phyloP scores from a whole-genome alignment of 2,888 invertebrate genomes.

The Dicranocentrus wangi region DNA sequence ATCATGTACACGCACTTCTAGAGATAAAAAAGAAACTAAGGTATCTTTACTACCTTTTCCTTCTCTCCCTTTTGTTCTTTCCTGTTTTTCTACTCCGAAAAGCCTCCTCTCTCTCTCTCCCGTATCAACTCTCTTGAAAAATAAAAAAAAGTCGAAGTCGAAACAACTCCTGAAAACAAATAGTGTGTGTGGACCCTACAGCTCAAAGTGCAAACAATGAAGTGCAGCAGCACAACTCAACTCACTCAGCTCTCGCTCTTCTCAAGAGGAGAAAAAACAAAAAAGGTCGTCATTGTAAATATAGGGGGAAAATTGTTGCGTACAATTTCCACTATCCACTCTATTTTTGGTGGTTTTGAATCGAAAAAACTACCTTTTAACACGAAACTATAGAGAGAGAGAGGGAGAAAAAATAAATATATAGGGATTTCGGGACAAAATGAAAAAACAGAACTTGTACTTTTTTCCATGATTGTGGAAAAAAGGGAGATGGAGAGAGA shows the following conservation, averaged over 20 bases:
- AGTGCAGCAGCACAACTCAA: neutral
- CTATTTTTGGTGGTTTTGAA: neutral
- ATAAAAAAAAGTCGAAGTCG: no score
- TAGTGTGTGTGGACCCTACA: no score
- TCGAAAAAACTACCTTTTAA: neutral
- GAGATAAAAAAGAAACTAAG: constrained; percentile 24
- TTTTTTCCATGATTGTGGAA: neutral
- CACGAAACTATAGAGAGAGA: neutral
- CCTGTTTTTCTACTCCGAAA: neutral
- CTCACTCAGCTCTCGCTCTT: no score
- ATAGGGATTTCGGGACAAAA: neutral
- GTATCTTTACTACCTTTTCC: constrained; percentile 36
- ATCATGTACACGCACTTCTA: constrained; percentile 22
- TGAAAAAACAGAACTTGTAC: neutral
- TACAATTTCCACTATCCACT: no score
- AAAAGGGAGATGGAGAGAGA: no score
- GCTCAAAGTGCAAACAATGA: constrained; percentile 22
- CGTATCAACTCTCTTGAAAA: no score
- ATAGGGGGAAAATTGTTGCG: neutral
- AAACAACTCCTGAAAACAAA: neutral
- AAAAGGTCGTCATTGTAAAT: constrained; percentile 1
- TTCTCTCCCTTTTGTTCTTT: constrained; percentile 17
- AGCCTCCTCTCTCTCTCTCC: no score
- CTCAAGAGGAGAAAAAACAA: neutral
- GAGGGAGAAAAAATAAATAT: neutral